Conservation (phyloP, 2,113 vertebrate genomes). For the Malurus alboscapulatus region DNA sequence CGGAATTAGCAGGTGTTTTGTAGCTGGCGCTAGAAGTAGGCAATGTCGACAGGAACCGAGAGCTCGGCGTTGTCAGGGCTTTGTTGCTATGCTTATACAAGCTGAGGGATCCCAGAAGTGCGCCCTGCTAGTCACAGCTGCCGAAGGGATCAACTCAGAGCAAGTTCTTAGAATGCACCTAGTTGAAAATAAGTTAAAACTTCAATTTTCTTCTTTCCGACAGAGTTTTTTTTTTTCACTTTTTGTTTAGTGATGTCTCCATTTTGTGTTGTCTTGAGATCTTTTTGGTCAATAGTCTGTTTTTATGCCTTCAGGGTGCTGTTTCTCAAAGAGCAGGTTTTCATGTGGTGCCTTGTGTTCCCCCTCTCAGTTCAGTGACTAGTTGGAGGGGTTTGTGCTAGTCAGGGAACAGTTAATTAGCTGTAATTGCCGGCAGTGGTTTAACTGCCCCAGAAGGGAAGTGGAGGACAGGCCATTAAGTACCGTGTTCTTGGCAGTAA, state of each 20-base stretch:
- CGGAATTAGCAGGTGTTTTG: background rate
- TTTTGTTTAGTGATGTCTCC: background rate
- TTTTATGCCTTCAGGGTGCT: background rate
- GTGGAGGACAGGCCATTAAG: background rate
- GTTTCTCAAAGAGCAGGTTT: background rate
- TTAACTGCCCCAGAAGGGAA: conserved; percentile 13
- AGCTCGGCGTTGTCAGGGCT: background rate
- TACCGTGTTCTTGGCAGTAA: background rate
- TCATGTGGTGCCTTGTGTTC: background rate
- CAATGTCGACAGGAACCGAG: fast-evolving
- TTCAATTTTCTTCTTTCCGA: background rate
- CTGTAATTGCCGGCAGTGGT: background rate
- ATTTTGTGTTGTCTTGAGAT: background rate
- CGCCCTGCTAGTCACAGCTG: background rate
- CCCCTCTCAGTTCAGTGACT: background rate
- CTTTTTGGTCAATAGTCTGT: background rate
- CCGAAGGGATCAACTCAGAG: fast-evolving
- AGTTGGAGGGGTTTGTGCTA: background rate
- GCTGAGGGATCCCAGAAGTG: background rate
- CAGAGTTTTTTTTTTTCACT: too few species aligned
- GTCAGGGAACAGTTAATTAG: conserved; percentile 3
- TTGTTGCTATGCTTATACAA: background rate
- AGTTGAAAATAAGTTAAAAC: background rate
- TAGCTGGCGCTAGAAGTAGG: background rate
- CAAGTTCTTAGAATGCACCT: fast-evolving